Evolutionary conservation across 2,888 invertebrate genomes (phyloP).

Genomic region (Clostera curtula): DNA sequence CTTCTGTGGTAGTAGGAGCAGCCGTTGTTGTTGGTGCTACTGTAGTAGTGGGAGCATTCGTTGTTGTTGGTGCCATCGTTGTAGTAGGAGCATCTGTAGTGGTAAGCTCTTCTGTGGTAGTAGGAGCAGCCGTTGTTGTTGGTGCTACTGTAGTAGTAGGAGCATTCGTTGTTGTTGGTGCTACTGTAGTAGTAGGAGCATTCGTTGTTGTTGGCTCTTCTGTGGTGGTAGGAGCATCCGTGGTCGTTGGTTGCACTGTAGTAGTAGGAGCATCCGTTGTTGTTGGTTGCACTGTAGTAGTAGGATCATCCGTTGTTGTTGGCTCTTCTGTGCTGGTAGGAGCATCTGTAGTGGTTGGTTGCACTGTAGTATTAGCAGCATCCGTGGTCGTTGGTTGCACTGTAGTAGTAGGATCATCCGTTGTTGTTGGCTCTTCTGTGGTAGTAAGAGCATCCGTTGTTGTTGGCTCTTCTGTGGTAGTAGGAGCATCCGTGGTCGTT

Average conservation of each 20-base stretch:
- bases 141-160: constrained; percentile 3
- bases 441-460: constrained; percentile 2
- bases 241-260: too few relatives aligned
- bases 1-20: neutral
- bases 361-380: constrained; percentile 3
- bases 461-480: too few relatives aligned
- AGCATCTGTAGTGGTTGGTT: constrained; percentile 2
- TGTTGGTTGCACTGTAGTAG: constrained; percentile 2
- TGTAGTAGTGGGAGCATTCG: neutral
- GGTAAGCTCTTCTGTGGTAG: constrained; percentile 1
- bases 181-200: neutral
- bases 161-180: constrained; percentile 1
- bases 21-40: neutral
- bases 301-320: constrained; percentile 6
- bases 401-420: neutral
- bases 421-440: constrained; percentile 1
- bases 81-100: constrained; percentile 7
- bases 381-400: constrained; percentile 1
- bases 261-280: neutral
- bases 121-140: constrained; percentile 1
- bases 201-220: constrained; percentile 3
- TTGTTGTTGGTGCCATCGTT: neutral
- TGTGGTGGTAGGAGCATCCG: constrained; percentile 1
- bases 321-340: neutral
- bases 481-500: neutral